Base-by-base conservation (phyloP, 2,113 vertebrate genomes). In the Poeciliopsis retropinna region DNA sequence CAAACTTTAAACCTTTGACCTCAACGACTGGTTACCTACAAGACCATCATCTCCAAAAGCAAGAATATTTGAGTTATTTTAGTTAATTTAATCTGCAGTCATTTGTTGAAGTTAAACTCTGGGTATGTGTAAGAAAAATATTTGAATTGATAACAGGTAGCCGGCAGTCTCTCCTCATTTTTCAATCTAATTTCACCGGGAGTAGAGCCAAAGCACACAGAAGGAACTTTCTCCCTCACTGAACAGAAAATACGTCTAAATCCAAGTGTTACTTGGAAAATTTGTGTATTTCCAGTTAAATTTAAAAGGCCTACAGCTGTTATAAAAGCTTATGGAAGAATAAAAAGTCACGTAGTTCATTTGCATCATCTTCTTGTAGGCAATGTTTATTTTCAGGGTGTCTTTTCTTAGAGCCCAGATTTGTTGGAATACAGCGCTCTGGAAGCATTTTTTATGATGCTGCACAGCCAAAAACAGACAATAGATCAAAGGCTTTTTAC, bases 61-160 rank as follows among this genome's bases (percentile, higher is more conserved):
- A 76, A 74, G 81, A 68, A 69, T 57, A 83, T 91, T 88, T 70
- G 85, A 88, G 88, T 87, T 79, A 88, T 79, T 80, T 92, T 44
- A 71, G 87, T 87, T 93, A 92, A 93, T 94, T 86, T 91, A 93
- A 94, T 94, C 91, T 92, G 75, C 80, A 87, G 82, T 86, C 88
- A 88, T 94, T 94, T 94, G 92, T 92, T 94, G 92, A 92, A 87
- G 84, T 94, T 92, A 79, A 87, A 86, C 78, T 84, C 83, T 77
- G 84, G 89, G 92, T 89, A 93, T 92, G 90, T 92, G 83, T 87
- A 95, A 93, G 86, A 81, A 94, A 94, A 95, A 94, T 94, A 94
- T 94, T 94, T 94, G 72, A 92, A 92, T 89, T 92, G 91, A 94
- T 94, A 95, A 94, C 92, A 94, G 87, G 93, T 94, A 93, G 90